These are phyloP conservation scores for Colletes latitarsis DNA, from an alignment of 1,140 invertebrate genomes.

Conservation along the genomic window DNA sequence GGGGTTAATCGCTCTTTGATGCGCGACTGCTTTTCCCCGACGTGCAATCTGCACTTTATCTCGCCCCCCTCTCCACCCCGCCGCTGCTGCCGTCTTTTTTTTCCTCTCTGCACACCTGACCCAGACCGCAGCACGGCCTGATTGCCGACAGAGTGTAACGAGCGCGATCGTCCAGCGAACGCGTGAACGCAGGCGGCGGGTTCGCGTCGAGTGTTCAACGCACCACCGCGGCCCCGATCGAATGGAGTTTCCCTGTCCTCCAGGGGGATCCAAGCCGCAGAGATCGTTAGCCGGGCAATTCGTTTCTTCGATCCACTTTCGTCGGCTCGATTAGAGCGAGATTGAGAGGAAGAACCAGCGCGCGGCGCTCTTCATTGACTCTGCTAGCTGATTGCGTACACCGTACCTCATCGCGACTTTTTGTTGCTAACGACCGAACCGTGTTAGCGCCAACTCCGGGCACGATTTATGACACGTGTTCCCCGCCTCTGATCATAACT, in stretches of 20 bases:
- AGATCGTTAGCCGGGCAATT: constrained; percentile 28
- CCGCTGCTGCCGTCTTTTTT: background rate
- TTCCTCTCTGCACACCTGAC: background rate
- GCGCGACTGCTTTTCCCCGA: constrained; percentile 41
- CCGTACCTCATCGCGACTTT: background rate
- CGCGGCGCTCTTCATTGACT: background rate
- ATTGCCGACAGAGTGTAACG: constrained; percentile 32
- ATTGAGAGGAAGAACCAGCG: background rate
- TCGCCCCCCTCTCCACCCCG: background rate
- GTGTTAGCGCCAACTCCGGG: too few species aligned
- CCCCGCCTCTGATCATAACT: too few species aligned
- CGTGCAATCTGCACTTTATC: constrained; percentile 43
- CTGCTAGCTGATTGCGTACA: background rate
- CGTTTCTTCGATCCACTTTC: constrained; percentile 11
- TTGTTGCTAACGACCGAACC: background rate
- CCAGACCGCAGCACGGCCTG: constrained; percentile 28
- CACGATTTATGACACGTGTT: too few species aligned
- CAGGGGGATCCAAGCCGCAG: background rate
- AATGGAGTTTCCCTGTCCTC: constrained; percentile 38
- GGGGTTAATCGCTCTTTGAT: constrained; percentile 50
- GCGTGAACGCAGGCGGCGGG: constrained; percentile 36
- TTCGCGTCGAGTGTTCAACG: constrained; percentile 8
- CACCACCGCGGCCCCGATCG: constrained; percentile 11
- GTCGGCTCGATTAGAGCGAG: background rate
- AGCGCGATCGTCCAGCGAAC: background rate